Evolutionary conservation across 2,113 vertebrate species (phyloP).

Genomic region (Onychostoma macrolepis): DNA sequence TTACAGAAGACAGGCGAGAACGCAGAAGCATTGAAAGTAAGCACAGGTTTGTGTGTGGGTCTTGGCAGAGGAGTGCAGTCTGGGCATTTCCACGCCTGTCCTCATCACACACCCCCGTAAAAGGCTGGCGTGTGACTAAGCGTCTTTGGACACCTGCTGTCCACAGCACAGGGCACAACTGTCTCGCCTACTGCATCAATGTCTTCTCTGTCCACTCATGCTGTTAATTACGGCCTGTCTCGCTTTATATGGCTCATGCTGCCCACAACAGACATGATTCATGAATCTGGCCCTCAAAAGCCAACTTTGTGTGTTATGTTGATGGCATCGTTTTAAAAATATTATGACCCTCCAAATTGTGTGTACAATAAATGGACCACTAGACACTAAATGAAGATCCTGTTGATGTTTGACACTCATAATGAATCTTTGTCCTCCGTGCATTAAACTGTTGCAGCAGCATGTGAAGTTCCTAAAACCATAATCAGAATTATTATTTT

Average conservation of each 20-base stretch:
- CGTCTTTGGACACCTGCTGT: constrained; percentile 57
- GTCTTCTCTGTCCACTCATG: constrained; percentile 39
- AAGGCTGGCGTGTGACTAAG: constrained; percentile 55
- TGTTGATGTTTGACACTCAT: background rate
- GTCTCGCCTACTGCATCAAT: constrained; percentile 49
- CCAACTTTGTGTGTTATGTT: background rate
- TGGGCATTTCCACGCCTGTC: constrained; percentile 51
- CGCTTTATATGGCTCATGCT: constrained; percentile 28
- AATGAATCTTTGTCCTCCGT: background rate
- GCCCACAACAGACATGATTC: constrained; percentile 33
- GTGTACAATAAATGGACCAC: background rate
- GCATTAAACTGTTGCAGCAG: background rate
- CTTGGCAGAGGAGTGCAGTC: constrained; percentile 48
- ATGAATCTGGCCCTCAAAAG: constrained; percentile 26
- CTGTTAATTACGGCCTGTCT: constrained; percentile 37
- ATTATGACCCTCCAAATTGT: background rate
- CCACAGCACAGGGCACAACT: constrained; percentile 53
- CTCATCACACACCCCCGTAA: constrained; percentile 47
- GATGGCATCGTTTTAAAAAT: background rate
- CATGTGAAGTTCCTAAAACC: background rate
- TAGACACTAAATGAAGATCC: background rate
- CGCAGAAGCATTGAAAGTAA: background rate
- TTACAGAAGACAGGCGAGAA: constrained; percentile 10
- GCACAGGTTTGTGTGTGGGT: constrained; percentile 15
- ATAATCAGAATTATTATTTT: background rate